These are phyloP conservation scores for Tuta absoluta DNA, from an alignment of 2,888 invertebrate species.

Conservation along the genomic window DNA sequence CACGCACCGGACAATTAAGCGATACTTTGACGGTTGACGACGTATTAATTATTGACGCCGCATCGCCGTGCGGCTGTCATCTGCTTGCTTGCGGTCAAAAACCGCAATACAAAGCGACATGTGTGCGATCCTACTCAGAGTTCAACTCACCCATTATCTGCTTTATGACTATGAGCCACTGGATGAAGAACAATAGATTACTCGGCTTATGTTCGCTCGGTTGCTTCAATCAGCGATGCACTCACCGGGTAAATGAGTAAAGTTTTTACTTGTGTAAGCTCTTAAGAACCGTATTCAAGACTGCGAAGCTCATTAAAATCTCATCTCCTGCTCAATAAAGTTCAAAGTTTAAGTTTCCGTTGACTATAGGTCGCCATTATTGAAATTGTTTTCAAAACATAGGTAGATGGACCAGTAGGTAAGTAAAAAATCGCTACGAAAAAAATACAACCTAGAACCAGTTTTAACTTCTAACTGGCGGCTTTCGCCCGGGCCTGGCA, in stretches of 20 bases:
- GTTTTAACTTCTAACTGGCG: not conserved
- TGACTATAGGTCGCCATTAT: not conserved
- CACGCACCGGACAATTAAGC: no score
- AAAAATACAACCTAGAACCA: not conserved
- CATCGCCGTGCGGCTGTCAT: no score
- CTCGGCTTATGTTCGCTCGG: slow-evolving; percentile 26
- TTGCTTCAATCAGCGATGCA: slow-evolving; percentile 15
- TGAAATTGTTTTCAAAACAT: no score
- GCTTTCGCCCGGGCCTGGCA: not conserved
- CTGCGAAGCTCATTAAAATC: slow-evolving; percentile 3
- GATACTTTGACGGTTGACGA: no score
- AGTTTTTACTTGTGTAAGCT: slow-evolving; percentile 15
- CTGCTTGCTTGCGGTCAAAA: no score
- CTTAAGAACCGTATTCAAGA: slow-evolving; percentile 13
- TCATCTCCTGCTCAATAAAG: slow-evolving; percentile 6
- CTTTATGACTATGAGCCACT: slow-evolving; percentile 42
- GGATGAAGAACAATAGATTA: slow-evolving; percentile 46
- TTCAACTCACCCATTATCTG: slow-evolving; percentile 49
- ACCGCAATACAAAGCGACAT: no score
- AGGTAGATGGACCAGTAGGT: no score
- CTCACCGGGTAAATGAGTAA: slow-evolving; percentile 8
- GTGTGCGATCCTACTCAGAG: slow-evolving; percentile 35
- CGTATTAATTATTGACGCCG: no score
- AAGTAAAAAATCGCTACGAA: not conserved
- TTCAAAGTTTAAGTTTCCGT: slow-evolving; percentile 10